Conservation (phyloP, 2,888 invertebrate genomes). For the Platycheirus albimanus region DNA sequence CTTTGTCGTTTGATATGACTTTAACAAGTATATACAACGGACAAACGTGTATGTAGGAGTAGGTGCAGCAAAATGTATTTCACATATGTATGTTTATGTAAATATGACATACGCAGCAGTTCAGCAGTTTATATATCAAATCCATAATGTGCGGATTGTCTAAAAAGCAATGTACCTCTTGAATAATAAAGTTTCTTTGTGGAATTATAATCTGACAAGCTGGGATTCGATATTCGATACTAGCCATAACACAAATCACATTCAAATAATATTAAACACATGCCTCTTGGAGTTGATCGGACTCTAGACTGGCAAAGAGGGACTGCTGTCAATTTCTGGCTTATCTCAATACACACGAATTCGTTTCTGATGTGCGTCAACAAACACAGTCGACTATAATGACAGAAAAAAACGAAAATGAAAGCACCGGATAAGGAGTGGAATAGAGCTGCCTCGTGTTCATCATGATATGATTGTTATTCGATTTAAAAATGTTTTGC, state of each 20-base stretch:
- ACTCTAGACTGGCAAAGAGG: neutral
- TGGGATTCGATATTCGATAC: neutral
- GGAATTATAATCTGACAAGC: neutral
- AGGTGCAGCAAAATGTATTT: neutral
- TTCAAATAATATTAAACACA: neutral
- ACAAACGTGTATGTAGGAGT: neutral
- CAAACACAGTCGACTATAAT: neutral
- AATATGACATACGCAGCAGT: too few relatives aligned
- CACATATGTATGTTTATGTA: too few relatives aligned
- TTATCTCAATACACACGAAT: neutral
- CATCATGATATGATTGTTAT: neutral
- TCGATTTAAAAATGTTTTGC: neutral
- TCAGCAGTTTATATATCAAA: neutral
- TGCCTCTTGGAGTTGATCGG: neutral
- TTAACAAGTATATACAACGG: too few relatives aligned
- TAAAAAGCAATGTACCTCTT: neutral
- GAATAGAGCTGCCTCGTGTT: neutral
- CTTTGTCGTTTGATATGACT: too few relatives aligned
- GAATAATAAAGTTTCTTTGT: neutral
- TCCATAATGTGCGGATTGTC: neutral
- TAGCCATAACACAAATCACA: neutral
- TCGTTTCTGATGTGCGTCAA: neutral
- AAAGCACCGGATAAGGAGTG: neutral
- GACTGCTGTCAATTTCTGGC: neutral
- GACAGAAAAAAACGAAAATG: neutral